phyloP scores from a whole-genome alignment of 2,797 vertebrate genomes.

The Champsocephalus gunnari region DNA sequence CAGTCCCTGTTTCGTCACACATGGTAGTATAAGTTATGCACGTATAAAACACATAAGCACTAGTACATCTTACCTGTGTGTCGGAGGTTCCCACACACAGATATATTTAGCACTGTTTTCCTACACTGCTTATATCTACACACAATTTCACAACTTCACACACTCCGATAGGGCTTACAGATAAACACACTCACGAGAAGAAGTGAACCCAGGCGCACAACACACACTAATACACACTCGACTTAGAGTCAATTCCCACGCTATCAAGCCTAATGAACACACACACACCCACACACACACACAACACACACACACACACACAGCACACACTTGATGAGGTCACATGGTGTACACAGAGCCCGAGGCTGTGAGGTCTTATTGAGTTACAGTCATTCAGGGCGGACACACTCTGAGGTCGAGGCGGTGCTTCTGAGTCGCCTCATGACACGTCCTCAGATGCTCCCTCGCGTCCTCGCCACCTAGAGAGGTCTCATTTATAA shows the following conservation, averaged over 20 bases:
- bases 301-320: not conserved
- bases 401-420: slow-evolving; percentile 12
- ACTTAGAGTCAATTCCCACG: not conserved
- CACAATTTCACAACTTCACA: not conserved
- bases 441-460: slow-evolving; percentile 34
- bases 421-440: slow-evolving; percentile 4
- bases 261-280: not conserved
- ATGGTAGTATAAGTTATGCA: not conserved
- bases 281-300: not conserved
- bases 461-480: not conserved
- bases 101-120: not conserved
- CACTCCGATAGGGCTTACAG: not conserved
- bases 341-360: slow-evolving; percentile 51
- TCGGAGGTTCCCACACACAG: not conserved
- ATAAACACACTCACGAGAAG: slow-evolving; percentile 2
- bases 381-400: slow-evolving; percentile 64
- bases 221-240: not conserved
- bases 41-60: not conserved
- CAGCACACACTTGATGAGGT: slow-evolving; percentile 49
- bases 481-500: not conserved
- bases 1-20: no score
- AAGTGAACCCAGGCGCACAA: slow-evolving; percentile 1
- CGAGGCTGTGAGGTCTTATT: slow-evolving; percentile 53
- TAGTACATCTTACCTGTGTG: not conserved
- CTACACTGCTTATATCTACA: not conserved